phyloP scores from a whole-genome alignment of 1,140 invertebrate species.

The Drusus annulatus region DNA sequence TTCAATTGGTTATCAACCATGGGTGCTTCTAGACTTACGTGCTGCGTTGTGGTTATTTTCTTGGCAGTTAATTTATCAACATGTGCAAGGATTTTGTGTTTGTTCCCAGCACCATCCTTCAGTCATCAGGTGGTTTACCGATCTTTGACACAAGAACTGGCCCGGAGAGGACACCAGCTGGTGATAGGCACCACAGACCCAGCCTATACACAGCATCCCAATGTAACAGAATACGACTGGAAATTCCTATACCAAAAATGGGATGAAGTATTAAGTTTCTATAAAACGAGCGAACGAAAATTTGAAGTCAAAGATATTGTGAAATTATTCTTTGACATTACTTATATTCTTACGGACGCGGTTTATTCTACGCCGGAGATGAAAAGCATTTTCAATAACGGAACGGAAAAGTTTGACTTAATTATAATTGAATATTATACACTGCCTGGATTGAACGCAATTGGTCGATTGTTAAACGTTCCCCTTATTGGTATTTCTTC shows the following conservation, averaged over 20 bases:
- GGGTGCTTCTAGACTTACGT: too few species aligned
- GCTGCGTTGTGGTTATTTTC: too few species aligned
- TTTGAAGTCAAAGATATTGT: conserved; percentile 46
- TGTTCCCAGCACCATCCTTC: conserved; percentile 32
- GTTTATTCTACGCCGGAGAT: conserved; percentile 56
- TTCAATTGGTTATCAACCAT: too few species aligned
- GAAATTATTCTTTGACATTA: neutral
- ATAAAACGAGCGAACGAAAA: conserved; percentile 53
- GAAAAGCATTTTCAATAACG: conserved; percentile 59
- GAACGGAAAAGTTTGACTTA: conserved; percentile 60
- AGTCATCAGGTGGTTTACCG: conserved; percentile 44
- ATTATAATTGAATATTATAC: conserved; percentile 61
- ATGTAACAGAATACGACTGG: conserved; percentile 63
- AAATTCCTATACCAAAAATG: conserved; percentile 59
- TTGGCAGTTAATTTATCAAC: too few species aligned
- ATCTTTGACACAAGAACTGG: conserved; percentile 58
- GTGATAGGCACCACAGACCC: conserved; percentile 63
- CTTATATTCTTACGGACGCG: conserved; percentile 17
- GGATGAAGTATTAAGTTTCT: conserved; percentile 46
- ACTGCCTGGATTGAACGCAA: neutral
- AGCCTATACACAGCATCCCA: conserved; percentile 52
- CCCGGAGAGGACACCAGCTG: conserved; percentile 56
- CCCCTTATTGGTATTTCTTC: conserved; percentile 41
- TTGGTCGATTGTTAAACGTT: conserved; percentile 6
- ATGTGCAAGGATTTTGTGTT: conserved; percentile 43